A percentile compares a stretch with the other conserved stretches of the same genome.
phyloP scores from a whole-genome alignment of 2,888 invertebrate species.

The Rhagonycha fulva region DNA sequence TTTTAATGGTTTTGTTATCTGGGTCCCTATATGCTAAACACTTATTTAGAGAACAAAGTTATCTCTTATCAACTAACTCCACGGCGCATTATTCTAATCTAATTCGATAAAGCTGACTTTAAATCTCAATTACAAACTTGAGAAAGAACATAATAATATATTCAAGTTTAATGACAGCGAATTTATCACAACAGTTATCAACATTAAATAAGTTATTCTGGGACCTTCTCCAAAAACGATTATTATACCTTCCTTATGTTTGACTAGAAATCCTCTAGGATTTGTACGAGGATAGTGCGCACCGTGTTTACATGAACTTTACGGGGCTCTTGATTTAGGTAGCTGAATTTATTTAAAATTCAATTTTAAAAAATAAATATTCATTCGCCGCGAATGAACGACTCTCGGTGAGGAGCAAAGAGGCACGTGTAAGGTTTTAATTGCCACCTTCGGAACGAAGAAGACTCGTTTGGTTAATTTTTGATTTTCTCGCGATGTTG shows the following conservation, averaged over 20 bases:
- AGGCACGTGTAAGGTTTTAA: background rate
- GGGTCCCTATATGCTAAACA: conserved; percentile 20
- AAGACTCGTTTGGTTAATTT: conserved; percentile 25
- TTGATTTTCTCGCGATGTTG: conserved; percentile 34
- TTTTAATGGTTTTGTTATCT: conserved; percentile 23
- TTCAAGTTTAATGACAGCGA: conserved; percentile 41
- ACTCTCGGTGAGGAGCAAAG: background rate
- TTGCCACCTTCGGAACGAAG: background rate
- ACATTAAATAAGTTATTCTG: conserved; percentile 33
- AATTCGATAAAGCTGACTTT: conserved; percentile 33
- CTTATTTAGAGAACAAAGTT: conserved; percentile 14
- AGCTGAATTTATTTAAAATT: background rate
- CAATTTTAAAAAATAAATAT: background rate
- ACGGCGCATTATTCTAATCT: conserved; percentile 15
- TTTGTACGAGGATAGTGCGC: conserved; percentile 1
- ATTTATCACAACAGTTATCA: conserved; percentile 43
- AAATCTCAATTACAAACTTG: conserved; percentile 41
- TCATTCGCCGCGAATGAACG: background rate
- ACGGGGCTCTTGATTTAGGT: background rate
- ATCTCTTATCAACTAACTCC: conserved; percentile 14
- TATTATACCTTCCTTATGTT: conserved; percentile 15
- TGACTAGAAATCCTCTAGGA: conserved; percentile 8
- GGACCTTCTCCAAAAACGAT: conserved; percentile 12
- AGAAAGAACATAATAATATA: conserved; percentile 38
- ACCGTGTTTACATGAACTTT: background rate